Percentiles rank a stretch among this genome's conserved stretches.
Evolutionary conservation across 2,888 invertebrate genomes (phyloP).

Genomic region (Hyposoter dolosus): DNA sequence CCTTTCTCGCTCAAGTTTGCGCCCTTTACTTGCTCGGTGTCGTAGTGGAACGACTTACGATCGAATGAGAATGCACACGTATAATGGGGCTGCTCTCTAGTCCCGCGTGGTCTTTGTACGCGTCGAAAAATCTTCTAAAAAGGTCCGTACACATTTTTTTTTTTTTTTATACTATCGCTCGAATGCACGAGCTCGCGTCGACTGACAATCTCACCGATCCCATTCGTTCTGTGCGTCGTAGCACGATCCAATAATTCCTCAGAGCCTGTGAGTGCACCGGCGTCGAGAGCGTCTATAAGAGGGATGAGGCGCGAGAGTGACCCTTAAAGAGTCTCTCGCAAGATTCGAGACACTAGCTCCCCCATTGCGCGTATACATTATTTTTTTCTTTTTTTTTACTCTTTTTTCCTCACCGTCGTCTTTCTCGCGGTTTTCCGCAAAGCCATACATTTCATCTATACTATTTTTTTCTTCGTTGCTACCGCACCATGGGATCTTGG

Average conservation of each 20-base stretch:
- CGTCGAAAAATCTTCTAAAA: constrained; percentile 75
- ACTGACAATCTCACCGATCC: constrained; percentile 74
- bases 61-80: constrained; percentile 46
- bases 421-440: constrained; percentile 61
- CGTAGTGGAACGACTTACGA: constrained; percentile 58
- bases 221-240: not conserved
- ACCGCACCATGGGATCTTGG: not conserved
- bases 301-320: constrained; percentile 49
- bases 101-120: constrained; percentile 73
- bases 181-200: constrained; percentile 73
- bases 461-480: constrained; percentile 28
- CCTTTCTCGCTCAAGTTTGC: constrained; percentile 66
- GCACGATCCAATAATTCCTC: constrained; percentile 69
- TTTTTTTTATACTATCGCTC: constrained; percentile 54
- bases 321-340: constrained; percentile 40
- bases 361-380: constrained; percentile 11
- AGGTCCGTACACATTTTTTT: constrained; percentile 72
- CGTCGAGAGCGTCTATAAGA: constrained; percentile 8
- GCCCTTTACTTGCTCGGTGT: constrained; percentile 55
- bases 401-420: constrained; percentile 10
- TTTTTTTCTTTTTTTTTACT: not conserved
- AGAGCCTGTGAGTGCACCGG: constrained; percentile 45
- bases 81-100: constrained; percentile 77
- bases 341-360: constrained; percentile 33
- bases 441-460: constrained; percentile 32